These are phyloP conservation scores for Asobara japonica DNA, from an alignment of 1,140 invertebrate species.

Conservation along the genomic window DNA sequence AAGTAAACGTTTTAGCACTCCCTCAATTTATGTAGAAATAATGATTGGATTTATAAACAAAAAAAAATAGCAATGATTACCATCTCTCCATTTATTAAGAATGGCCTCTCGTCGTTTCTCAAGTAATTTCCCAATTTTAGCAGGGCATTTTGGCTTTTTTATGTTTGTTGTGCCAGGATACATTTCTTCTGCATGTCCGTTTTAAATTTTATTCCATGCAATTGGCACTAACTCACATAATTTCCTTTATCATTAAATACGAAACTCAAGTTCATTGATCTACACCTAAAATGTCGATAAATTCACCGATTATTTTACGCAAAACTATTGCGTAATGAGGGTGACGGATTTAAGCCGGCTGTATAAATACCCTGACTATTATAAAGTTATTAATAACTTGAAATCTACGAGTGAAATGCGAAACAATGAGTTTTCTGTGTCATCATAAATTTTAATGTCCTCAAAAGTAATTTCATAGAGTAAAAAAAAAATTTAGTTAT, in stretches of 20 bases:
- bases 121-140: conserved; percentile 52
- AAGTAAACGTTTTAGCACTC: no score
- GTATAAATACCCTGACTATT: not conserved
- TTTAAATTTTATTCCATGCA: no score
- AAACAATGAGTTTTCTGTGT: not conserved
- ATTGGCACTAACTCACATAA: not conserved
- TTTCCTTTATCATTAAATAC: not conserved
- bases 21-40: not conserved
- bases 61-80: conserved; percentile 41
- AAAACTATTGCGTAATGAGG: conserved; percentile 4
- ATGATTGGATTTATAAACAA: not conserved
- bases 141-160: conserved; percentile 56
- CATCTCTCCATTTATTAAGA: conserved; percentile 62
- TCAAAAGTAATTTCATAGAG: no score
- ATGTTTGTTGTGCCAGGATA: conserved; percentile 49
- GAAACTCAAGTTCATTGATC: not conserved
- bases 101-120: conserved; percentile 52
- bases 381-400: conserved; percentile 10
- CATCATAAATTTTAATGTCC: not conserved
- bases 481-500: no score
- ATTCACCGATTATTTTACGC: not conserved
- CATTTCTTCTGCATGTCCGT: conserved; percentile 47
- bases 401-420: not conserved
- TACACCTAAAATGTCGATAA: not conserved
- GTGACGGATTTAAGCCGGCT: not conserved